phyloP scores from a whole-genome alignment of 2,888 invertebrate genomes.

The Eilema sororculum region DNA sequence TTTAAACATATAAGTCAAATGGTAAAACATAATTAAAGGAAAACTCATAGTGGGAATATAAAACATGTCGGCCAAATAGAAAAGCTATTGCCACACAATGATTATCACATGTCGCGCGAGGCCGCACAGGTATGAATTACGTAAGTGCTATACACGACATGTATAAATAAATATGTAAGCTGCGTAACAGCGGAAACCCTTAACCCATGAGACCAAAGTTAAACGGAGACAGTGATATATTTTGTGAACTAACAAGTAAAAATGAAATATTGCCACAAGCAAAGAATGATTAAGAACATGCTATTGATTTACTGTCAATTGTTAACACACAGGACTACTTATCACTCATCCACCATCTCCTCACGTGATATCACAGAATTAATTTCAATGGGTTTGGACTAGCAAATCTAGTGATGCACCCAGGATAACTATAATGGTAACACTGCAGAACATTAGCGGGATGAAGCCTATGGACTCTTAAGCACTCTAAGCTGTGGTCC shows the following conservation, averaged over 20 bases:
- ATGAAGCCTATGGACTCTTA: no score
- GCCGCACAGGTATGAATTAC: conserved; percentile 62
- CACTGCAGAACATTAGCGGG: no score
- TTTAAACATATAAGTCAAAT: not conserved
- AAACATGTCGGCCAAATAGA: conserved; percentile 42
- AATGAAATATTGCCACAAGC: not conserved
- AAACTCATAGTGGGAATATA: conserved; percentile 33
- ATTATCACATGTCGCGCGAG: conserved; percentile 60
- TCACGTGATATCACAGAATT: not conserved
- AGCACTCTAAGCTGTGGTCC: no score
- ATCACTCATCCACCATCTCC: not conserved
- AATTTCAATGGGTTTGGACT: not conserved
- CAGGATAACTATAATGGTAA: not conserved
- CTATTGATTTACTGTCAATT: not conserved
- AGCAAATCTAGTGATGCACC: not conserved
- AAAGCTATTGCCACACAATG: conserved; percentile 53
- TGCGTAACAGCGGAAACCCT: conserved; percentile 48
- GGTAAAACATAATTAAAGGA: not conserved
- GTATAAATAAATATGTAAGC: conserved; percentile 40
- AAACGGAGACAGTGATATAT: conserved; percentile 10
- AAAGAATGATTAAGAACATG: not conserved
- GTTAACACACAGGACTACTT: not conserved
- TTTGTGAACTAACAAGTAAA: not conserved
- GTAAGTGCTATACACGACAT: conserved; percentile 62
- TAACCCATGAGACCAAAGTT: conserved; percentile 28